These are phyloP conservation scores for Arrhopalites spinosus DNA, from an alignment of 2,888 invertebrate species.

Conservation along the genomic window DNA sequence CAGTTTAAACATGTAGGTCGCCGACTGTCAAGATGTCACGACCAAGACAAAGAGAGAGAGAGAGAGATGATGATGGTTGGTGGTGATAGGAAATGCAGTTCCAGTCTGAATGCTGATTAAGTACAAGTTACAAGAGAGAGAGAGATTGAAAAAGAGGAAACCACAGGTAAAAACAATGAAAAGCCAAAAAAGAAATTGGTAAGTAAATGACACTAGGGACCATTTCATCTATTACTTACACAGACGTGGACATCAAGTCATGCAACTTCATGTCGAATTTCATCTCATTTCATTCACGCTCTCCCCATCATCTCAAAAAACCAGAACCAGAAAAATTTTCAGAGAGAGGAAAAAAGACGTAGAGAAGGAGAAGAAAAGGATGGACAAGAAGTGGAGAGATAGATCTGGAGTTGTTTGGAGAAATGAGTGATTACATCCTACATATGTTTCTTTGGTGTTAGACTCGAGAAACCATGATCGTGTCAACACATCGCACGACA, in stretches of 20 bases:
- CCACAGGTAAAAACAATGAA: too few species aligned
- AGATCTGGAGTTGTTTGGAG: not conserved
- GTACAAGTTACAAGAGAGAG: not conserved
- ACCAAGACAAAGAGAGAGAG: not conserved
- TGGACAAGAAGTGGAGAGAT: not conserved
- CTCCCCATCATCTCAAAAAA: not conserved
- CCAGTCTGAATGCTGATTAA: slow-evolving; percentile 30
- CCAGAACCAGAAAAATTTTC: slow-evolving; percentile 1
- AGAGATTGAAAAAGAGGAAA: not conserved
- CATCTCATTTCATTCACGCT: not conserved
- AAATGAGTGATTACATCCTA: too few species aligned
- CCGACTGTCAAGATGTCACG: not conserved
- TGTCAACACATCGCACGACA: slow-evolving; percentile 34
- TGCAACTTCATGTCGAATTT: not conserved
- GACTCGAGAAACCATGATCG: slow-evolving; percentile 3
- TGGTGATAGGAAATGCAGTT: slow-evolving; percentile 17
- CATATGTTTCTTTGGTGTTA: too few species aligned
- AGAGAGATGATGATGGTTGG: slow-evolving; percentile 5
- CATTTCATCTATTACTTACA: not conserved
- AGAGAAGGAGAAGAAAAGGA: not conserved
- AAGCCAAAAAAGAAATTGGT: not conserved
- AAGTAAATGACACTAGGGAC: not conserved
- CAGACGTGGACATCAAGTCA: not conserved
- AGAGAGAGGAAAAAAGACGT: not conserved
- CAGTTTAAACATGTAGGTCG: not conserved